Conservation (phyloP, 2,797 vertebrate species). For the Natrix natrix region DNA sequence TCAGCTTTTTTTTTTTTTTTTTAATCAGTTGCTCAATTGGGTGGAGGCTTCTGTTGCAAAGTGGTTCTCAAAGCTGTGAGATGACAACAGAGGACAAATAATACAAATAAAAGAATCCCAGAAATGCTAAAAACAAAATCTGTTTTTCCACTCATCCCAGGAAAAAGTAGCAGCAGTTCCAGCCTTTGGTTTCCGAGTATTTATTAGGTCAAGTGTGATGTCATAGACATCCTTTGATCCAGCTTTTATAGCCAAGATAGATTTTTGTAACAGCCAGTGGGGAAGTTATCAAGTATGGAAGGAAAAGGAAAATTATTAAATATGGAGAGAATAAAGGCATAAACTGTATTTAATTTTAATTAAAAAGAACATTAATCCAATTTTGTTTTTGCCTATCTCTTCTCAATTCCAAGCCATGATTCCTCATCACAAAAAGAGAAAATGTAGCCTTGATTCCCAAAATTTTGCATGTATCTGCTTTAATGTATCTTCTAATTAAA, state of each 20-base stretch:
- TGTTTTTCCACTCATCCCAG: neutral
- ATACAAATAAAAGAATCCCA: conserved; percentile 1
- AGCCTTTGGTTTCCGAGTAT: neutral
- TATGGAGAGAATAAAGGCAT: neutral
- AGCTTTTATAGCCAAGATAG: neutral
- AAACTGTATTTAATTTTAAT: neutral
- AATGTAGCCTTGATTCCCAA: neutral
- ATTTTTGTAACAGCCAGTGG: neutral
- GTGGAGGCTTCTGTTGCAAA: neutral
- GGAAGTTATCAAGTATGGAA: neutral
- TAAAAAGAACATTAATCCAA: neutral
- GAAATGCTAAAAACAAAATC: neutral
- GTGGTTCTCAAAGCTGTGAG: neutral
- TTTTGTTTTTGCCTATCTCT: neutral
- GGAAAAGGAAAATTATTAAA: neutral
- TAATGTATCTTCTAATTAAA: neutral
- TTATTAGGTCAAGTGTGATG: neutral
- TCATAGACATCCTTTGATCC: neutral
- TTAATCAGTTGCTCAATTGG: neutral
- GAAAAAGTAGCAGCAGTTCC: neutral
- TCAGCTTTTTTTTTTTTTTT: neutral
- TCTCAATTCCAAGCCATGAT: neutral
- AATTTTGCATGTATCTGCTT: neutral
- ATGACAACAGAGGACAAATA: neutral
- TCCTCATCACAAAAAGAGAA: neutral